These are phyloP conservation scores for Ostrea edulis DNA, from an alignment of 1,140 invertebrate genomes.

Conservation along the genomic window DNA sequence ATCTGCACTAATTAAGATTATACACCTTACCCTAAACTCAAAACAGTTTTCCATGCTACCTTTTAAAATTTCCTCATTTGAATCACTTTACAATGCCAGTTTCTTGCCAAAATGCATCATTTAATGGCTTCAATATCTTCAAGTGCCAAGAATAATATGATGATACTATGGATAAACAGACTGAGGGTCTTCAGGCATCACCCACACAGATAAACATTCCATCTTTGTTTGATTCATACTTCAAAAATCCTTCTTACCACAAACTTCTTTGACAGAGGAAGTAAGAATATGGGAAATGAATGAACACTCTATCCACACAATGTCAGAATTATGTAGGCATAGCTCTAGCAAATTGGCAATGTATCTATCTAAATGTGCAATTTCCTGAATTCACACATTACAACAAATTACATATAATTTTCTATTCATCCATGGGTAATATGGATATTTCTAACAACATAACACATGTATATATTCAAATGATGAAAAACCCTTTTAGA, in stretches of 20 bases:
- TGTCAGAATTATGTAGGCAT: neutral
- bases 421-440: neutral
- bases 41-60: conserved; percentile 19
- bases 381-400: neutral
- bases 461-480: no score
- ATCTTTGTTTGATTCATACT: conserved; percentile 30
- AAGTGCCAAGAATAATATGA: conserved; percentile 37
- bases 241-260: conserved; percentile 29
- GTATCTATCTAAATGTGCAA: neutral
- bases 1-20: conserved; percentile 27
- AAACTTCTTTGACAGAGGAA: neutral
- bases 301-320: neutral
- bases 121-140: conserved; percentile 37
- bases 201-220: conserved; percentile 34
- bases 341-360: conserved; percentile 4
- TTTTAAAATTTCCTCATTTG: conserved; percentile 16
- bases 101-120: conserved; percentile 34
- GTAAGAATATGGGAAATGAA: neutral
- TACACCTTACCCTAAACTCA: neutral
- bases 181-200: neutral
- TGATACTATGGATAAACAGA: conserved; percentile 15
- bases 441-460: neutral
- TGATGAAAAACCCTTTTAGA: neutral
- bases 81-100: conserved; percentile 31
- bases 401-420: neutral